Percentiles rank a stretch among this genome's conserved stretches.
Conservation (phyloP, 2,113 vertebrate genomes). For the Sinocyclocheilus grahami region DNA sequence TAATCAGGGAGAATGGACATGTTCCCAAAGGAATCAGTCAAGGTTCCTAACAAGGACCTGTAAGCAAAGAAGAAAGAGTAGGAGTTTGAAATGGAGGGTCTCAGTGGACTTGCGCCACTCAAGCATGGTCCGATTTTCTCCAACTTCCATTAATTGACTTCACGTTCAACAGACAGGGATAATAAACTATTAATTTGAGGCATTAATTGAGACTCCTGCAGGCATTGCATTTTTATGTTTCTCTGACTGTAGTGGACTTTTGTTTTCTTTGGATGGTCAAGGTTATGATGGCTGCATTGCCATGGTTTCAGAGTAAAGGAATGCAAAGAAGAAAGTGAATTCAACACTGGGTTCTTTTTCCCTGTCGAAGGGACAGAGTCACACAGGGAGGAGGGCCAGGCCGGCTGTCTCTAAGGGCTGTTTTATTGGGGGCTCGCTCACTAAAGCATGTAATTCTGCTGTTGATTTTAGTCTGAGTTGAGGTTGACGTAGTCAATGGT, state of each 20-base stretch:
- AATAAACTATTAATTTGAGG: slow-evolving; percentile 49
- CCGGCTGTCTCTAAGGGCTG: slow-evolving; percentile 55
- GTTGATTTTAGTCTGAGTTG: slow-evolving; percentile 71
- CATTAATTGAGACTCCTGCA: slow-evolving; percentile 43
- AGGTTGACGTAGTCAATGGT: slow-evolving; percentile 67
- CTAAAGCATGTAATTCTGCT: slow-evolving; percentile 69
- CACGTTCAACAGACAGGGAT: slow-evolving; percentile 37
- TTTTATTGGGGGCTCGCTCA: slow-evolving; percentile 69
- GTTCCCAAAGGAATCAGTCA: slow-evolving; percentile 42
- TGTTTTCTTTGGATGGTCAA: slow-evolving; percentile 51
- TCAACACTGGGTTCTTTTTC: slow-evolving; percentile 31
- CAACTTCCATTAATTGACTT: slow-evolving; percentile 42
- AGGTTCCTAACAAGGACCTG: slow-evolving; percentile 41
- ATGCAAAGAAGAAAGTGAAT: slow-evolving; percentile 44
- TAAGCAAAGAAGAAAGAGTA: slow-evolving; percentile 47
- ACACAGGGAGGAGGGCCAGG: slow-evolving; percentile 46
- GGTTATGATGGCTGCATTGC: slow-evolving; percentile 49
- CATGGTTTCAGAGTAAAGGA: slow-evolving; percentile 38
- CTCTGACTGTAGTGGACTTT: slow-evolving; percentile 17
- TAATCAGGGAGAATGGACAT: slow-evolving; percentile 56
- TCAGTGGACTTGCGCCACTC: slow-evolving; percentile 21
- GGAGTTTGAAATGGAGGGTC: slow-evolving; percentile 40
- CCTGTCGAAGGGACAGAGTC: slow-evolving; percentile 51
- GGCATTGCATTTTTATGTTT: slow-evolving; percentile 21
- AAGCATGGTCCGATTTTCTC: slow-evolving; percentile 13